Conservation (phyloP, 2,797 vertebrate genomes). For the Pteronotus mesoamericanus region DNA sequence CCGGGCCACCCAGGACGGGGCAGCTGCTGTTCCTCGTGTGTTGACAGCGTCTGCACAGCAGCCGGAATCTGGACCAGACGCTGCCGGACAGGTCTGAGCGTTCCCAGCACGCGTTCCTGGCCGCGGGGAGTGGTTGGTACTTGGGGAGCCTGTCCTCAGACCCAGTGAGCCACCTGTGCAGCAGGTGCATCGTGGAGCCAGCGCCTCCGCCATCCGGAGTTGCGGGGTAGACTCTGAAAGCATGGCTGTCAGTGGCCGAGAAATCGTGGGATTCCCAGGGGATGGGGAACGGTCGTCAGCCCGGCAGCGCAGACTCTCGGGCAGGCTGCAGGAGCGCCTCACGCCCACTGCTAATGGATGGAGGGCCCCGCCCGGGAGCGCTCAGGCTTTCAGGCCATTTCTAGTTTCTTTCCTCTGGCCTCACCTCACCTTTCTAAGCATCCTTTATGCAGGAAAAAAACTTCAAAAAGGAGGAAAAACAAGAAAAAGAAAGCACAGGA, state of each 20-base stretch:
- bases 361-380: too few species aligned
- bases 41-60: not conserved
- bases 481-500: not conserved
- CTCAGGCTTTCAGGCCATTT: not conserved
- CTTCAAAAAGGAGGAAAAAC: not conserved
- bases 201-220: not conserved
- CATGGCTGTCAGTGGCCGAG: not conserved
- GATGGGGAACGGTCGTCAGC: not conserved
- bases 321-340: not conserved
- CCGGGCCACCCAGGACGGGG: not conserved
- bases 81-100: too few species aligned
- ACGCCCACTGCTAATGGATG: not conserved
- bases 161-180: not conserved
- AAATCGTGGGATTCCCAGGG: not conserved
- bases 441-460: not conserved
- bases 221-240: not conserved
- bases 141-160: not conserved
- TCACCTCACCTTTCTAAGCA: conserved; percentile 24
- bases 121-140: not conserved
- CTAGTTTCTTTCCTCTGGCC: conserved; percentile 10
- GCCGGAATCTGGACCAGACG: too few species aligned
- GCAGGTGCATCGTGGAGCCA: not conserved
- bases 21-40: not conserved
- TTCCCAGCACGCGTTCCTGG: not conserved
- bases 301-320: not conserved